These are phyloP conservation scores for Oncorhynchus gorbuscha DNA, from an alignment of 2,113 vertebrate genomes.

Conservation along the genomic window DNA sequence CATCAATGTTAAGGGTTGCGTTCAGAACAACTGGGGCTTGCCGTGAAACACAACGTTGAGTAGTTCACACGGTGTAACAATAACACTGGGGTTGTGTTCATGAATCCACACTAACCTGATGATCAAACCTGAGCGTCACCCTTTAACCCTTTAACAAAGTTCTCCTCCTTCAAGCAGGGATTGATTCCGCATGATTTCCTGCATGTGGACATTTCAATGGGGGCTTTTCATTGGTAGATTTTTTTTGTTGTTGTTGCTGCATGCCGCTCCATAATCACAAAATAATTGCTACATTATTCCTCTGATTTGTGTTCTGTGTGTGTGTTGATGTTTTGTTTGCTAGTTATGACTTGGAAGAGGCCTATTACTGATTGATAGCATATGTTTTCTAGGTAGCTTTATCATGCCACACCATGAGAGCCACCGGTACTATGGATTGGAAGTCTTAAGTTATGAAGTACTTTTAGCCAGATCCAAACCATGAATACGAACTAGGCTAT, in stretches of 20 bases:
- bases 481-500: background rate
- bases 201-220: background rate
- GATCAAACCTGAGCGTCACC: background rate
- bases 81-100: too few species aligned
- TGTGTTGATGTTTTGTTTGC: slow-evolving; percentile 8
- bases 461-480: background rate
- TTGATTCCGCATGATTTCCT: background rate
- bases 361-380: slow-evolving; percentile 21
- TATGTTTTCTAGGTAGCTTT: slow-evolving; percentile 14
- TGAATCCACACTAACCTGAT: slow-evolving; percentile 13
- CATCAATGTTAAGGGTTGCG: too few species aligned
- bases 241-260: background rate
- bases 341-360: slow-evolving; percentile 24
- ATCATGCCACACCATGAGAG: slow-evolving; percentile 33
- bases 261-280: background rate
- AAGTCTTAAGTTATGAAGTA: background rate
- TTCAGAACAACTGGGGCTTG: too few species aligned
- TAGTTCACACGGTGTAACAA: too few species aligned
- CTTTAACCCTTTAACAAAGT: background rate
- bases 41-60: too few species aligned
- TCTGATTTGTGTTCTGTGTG: background rate
- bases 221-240: background rate
- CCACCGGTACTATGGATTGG: background rate
- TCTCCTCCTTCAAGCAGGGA: background rate
- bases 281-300: background rate